Evolutionary conservation across 2,888 invertebrate species (phyloP).

Genomic region (Nasonia oneida): DNA sequence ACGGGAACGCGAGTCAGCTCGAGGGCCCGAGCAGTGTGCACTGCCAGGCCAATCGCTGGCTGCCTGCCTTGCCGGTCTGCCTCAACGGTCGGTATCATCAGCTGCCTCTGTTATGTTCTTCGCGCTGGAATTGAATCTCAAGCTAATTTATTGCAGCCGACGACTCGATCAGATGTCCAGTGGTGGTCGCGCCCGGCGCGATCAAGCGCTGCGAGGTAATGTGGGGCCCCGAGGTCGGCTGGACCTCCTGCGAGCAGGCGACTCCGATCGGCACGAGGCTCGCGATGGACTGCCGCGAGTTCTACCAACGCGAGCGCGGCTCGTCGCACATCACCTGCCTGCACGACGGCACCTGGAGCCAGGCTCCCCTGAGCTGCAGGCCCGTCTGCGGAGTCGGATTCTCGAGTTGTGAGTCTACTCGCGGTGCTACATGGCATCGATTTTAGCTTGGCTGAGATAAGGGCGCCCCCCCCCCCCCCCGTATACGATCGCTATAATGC

Average conservation of each 20-base stretch:
- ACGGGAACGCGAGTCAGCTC: slow-evolving; percentile 57
- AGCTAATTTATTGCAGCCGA: neutral
- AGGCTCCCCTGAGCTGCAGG: slow-evolving; percentile 74
- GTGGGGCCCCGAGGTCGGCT: slow-evolving; percentile 70
- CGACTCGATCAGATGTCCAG: slow-evolving; percentile 66
- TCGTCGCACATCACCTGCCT: slow-evolving; percentile 74
- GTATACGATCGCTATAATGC: neutral
- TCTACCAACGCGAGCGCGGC: slow-evolving; percentile 72
- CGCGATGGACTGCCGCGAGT: slow-evolving; percentile 74
- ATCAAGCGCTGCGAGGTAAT: slow-evolving; percentile 71
- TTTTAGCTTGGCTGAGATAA: neutral
- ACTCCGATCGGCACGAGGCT: slow-evolving; percentile 74
- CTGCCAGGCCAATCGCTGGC: slow-evolving; percentile 69
- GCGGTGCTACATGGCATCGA: neutral
- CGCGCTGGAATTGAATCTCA: too few relatives aligned
- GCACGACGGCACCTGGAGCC: slow-evolving; percentile 78
- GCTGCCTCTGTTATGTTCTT: too few relatives aligned
- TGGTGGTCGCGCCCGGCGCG: slow-evolving; percentile 65
- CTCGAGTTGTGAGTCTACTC: slow-evolving; percentile 10
- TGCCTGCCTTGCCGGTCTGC: slow-evolving; percentile 68
- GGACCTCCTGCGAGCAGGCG: slow-evolving; percentile 73
- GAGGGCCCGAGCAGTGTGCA: slow-evolving; percentile 67
- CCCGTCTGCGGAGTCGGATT: slow-evolving; percentile 72
- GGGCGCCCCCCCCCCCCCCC: too few relatives aligned
- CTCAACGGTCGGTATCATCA: slow-evolving; percentile 13